Evolutionary conservation across 2,888 invertebrate genomes (phyloP).

Genomic region (Agapostemon virescens): DNA sequence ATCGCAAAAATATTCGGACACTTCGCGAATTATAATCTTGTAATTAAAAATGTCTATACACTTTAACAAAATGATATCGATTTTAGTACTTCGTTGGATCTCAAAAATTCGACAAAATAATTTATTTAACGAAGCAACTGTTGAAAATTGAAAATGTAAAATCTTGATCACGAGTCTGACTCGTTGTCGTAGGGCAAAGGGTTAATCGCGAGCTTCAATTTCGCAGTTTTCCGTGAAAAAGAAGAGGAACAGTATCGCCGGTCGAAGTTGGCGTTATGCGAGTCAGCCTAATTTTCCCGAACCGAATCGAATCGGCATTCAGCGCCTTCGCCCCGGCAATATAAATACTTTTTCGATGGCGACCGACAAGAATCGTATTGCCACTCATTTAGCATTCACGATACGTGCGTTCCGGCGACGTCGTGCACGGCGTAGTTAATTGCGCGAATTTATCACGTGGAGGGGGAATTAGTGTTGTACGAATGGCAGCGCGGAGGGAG

Average conservation of each 20-base stretch:
- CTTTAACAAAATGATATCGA: too few relatives aligned
- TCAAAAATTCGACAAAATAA: too few relatives aligned
- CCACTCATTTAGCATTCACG: constrained; percentile 50
- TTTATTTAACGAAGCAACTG: too few relatives aligned
- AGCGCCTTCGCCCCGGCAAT: not conserved
- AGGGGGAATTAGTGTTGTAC: constrained; percentile 22
- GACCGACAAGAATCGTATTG: constrained; percentile 42
- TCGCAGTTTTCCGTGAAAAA: too few relatives aligned
- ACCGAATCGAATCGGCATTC: not conserved
- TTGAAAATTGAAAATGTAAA: too few relatives aligned
- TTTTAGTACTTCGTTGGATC: too few relatives aligned
- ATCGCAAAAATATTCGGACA: too few relatives aligned
- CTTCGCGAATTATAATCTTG: too few relatives aligned
- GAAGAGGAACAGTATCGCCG: not conserved
- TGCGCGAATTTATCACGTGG: constrained; percentile 73
- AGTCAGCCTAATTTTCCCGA: not conserved
- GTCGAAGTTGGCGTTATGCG: not conserved
- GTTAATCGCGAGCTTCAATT: too few relatives aligned
- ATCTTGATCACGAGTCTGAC: too few relatives aligned
- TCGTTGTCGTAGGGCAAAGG: too few relatives aligned
- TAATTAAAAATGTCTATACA: too few relatives aligned
- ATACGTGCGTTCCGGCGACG: constrained; percentile 47
- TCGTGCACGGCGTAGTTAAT: constrained; percentile 71
- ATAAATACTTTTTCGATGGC: constrained; percentile 34
- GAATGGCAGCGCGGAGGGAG: constrained; percentile 31